phyloP scores from a whole-genome alignment of 2,888 invertebrate species.

The Microplitis deprimator region DNA sequence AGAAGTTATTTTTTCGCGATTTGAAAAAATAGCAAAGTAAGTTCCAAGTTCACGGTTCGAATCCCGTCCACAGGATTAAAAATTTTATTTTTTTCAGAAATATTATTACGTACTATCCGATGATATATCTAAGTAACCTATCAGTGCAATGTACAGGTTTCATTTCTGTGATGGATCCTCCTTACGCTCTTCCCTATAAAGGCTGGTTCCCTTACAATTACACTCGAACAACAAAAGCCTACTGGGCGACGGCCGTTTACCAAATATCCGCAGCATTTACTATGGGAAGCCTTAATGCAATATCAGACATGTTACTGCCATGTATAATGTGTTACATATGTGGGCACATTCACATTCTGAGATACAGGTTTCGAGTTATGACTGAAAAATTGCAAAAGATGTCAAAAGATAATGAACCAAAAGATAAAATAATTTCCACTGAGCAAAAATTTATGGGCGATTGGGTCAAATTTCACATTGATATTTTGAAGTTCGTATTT shows the following conservation, averaged over 20 bases:
- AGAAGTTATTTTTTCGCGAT: neutral
- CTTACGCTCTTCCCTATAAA: neutral
- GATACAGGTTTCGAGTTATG: neutral
- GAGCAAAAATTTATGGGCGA: neutral
- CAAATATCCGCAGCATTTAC: neutral
- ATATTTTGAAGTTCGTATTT: neutral
- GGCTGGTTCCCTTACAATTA: conserved; percentile 8
- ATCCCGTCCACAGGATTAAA: neutral
- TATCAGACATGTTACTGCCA: neutral
- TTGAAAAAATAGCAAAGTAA: neutral
- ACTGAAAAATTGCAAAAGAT: neutral
- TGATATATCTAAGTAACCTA: neutral
- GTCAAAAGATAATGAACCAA: neutral
- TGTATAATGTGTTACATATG: neutral
- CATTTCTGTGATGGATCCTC: neutral
- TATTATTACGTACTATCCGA: neutral
- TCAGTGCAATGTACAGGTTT: neutral
- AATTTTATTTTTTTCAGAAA: neutral
- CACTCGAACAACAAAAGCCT: neutral
- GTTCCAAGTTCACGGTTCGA: no score
- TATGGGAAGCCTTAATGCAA: neutral
- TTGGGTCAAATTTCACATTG: neutral
- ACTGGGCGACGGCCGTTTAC: neutral
- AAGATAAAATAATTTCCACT: neutral
- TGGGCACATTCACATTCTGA: neutral